A percentile compares a stretch with the other conserved stretches of the same genome.
Evolutionary conservation across 1,140 invertebrate genomes (phyloP).

Genomic region (Temnothorax curvispinosus): DNA sequence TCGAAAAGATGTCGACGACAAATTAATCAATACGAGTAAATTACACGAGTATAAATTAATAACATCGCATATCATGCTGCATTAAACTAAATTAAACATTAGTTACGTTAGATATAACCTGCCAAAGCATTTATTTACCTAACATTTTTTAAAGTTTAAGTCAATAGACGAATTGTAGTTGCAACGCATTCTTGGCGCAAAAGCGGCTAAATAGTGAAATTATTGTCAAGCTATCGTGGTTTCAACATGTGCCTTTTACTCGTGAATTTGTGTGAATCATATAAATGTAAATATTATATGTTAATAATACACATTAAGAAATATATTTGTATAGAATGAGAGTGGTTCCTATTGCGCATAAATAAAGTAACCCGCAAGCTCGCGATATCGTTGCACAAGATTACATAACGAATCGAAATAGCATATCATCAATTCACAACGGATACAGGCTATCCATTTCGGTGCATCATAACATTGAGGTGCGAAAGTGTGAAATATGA

Average conservation of each 20-base stretch:
- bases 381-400: conserved; percentile 17
- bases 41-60: conserved; percentile 1
- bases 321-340: conserved; percentile 70
- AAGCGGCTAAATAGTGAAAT: conserved; percentile 49
- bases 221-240: conserved; percentile 56
- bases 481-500: conserved; percentile 14
- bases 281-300: conserved; percentile 68
- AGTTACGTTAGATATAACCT: conserved; percentile 37
- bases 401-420: conserved; percentile 33
- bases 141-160: conserved; percentile 39
- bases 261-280: conserved; percentile 67
- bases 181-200: conserved; percentile 1
- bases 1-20: neutral
- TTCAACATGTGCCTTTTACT: conserved; percentile 74
- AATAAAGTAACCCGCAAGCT: conserved; percentile 4
- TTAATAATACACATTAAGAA: conserved; percentile 64
- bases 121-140: conserved; percentile 57
- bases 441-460: neutral
- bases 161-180: conserved; percentile 42
- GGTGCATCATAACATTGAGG: neutral
- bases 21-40: conserved; percentile 13
- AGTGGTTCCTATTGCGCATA: conserved; percentile 63
- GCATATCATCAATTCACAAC: conserved; percentile 38
- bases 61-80: conserved; percentile 43
- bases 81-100: conserved; percentile 21